Conservation (phyloP, 2,888 invertebrate species). For the Nemurella pictetii region DNA sequence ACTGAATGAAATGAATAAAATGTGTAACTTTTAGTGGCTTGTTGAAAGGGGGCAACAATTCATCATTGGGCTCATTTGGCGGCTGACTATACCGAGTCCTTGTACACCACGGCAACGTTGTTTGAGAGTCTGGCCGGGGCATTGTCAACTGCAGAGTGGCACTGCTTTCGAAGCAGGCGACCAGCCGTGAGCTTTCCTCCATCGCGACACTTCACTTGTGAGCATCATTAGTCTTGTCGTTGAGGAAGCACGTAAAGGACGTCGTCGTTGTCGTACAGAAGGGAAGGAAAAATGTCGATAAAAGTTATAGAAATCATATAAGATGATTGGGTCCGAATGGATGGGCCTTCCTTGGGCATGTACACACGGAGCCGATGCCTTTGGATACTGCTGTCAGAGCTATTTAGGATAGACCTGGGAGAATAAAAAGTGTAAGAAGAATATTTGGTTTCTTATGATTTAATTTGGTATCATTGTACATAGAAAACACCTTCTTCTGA, state of each 20-base stretch:
- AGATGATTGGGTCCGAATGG: not conserved
- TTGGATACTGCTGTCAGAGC: no score
- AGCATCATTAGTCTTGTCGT: constrained; percentile 13
- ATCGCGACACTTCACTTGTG: constrained; percentile 1
- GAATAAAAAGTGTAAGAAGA: not conserved
- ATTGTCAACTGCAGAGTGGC: not conserved
- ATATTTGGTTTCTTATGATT: not conserved
- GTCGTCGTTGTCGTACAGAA: not conserved
- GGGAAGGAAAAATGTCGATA: not conserved
- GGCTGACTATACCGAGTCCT: no score
- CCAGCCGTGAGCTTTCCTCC: not conserved
- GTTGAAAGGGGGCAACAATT: no score
- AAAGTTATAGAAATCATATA: not conserved
- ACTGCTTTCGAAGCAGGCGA: not conserved
- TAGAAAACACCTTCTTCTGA: no score
- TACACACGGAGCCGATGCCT: not conserved
- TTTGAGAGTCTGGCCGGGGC: not conserved
- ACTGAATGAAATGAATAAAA: no score
- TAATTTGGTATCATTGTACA: no score
- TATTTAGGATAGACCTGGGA: not conserved
- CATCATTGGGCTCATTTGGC: no score
- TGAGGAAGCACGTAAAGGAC: not conserved
- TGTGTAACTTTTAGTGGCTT: no score
- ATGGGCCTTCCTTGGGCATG: not conserved
- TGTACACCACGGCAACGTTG: no score